Conservation (phyloP, 2,113 vertebrate genomes). For the Tautogolabrus adspersus region DNA sequence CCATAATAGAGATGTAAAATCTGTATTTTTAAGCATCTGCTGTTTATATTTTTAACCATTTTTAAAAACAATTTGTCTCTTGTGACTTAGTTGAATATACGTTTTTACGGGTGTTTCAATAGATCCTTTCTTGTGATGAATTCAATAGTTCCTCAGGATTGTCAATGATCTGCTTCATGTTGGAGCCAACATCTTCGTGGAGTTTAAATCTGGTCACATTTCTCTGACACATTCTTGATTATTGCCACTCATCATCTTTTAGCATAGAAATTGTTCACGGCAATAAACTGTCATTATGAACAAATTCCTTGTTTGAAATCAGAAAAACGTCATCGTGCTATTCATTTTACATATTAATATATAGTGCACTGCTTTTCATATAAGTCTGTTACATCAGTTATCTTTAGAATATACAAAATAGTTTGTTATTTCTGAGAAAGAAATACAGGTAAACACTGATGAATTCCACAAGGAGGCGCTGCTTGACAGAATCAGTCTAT, state of each 20-base stretch:
- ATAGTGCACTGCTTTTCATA: slow-evolving; percentile 7
- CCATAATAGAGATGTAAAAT: too few relatives aligned
- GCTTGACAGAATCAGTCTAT: not conserved
- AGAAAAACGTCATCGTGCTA: too few relatives aligned
- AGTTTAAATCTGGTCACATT: not conserved
- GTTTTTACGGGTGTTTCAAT: too few relatives aligned
- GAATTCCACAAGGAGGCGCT: slow-evolving; percentile 5
- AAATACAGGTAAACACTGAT: not conserved
- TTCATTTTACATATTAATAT: too few relatives aligned
- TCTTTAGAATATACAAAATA: not conserved
- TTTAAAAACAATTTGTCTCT: too few relatives aligned
- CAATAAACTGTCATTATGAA: not conserved
- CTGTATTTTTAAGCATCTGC: too few relatives aligned
- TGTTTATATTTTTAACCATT: too few relatives aligned
- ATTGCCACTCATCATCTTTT: slow-evolving; percentile 21
- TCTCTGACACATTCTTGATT: not conserved
- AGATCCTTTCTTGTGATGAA: not conserved
- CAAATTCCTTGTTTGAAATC: too few relatives aligned
- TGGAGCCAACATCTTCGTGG: not conserved
- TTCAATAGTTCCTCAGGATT: not conserved
- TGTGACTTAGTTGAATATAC: too few relatives aligned
- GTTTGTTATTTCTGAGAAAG: not conserved
- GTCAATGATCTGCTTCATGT: not conserved
- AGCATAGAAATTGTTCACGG: slow-evolving; percentile 37
- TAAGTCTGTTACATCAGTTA: not conserved